phyloP scores from a whole-genome alignment of 2,113 vertebrate genomes.

The Takifugu bimaculatus region DNA sequence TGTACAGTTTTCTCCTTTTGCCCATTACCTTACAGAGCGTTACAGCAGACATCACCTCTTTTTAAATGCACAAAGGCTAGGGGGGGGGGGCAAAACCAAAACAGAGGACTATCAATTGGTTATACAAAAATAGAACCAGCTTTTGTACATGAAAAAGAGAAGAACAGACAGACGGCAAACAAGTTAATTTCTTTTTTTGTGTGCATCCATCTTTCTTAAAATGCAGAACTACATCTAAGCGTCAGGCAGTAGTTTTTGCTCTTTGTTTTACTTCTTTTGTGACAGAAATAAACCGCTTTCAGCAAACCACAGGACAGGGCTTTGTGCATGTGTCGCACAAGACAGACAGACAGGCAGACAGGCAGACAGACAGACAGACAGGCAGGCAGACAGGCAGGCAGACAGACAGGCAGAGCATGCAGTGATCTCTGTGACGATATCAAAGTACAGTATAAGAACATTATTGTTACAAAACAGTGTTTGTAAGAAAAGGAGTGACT shows the following conservation, averaged over 20 bases:
- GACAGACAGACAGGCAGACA: conserved; percentile 37
- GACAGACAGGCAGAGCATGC: conserved; percentile 54
- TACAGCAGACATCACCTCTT: conserved; percentile 52
- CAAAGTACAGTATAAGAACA: conserved; percentile 5
- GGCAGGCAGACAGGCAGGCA: no score
- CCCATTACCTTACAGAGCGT: conserved; percentile 53
- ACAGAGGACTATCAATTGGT: conserved; percentile 51
- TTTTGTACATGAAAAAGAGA: conserved; percentile 58
- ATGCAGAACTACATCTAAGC: conserved; percentile 42
- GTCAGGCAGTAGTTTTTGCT: conserved; percentile 26
- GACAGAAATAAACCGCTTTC: conserved; percentile 63
- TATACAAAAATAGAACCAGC: conserved; percentile 74
- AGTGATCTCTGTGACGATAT: conserved; percentile 30
- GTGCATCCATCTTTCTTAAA: conserved; percentile 38
- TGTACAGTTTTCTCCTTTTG: conserved; percentile 46
- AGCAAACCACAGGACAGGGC: conserved; percentile 44
- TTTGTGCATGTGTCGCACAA: conserved; percentile 43
- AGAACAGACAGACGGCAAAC: conserved; percentile 53
- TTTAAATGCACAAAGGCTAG: conserved; percentile 68
- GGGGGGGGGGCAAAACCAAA: conserved; percentile 7
- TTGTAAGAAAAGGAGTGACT: conserved; percentile 58
- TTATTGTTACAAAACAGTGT: conserved; percentile 50
- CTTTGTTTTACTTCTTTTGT: conserved; percentile 49
- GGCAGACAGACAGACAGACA: no score
- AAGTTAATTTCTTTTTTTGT: conserved; percentile 33